These are phyloP conservation scores for Gisinianus flammeolus DNA, from an alignment of 2,888 invertebrate species.

Conservation along the genomic window DNA sequence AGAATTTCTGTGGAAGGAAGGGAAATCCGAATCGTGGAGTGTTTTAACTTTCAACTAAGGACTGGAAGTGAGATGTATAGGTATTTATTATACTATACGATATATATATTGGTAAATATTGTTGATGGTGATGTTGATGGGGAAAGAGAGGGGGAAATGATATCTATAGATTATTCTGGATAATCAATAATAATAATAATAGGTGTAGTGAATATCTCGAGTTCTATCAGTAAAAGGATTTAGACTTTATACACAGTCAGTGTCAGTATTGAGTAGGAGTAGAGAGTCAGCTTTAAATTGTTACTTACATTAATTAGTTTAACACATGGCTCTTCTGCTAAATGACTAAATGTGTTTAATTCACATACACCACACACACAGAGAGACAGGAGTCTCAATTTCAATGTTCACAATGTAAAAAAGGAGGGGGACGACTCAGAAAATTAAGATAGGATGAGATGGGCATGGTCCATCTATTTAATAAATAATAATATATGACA, in stretches of 20 bases:
- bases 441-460: too few relatives aligned
- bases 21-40: too few relatives aligned
- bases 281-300: not conserved
- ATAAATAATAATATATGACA: not conserved
- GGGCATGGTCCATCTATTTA: not conserved
- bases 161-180: too few relatives aligned
- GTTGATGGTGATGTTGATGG: not conserved
- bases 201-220: too few relatives aligned
- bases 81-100: not conserved
- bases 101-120: not conserved
- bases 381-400: not conserved
- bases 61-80: not conserved
- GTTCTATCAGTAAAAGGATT: not conserved
- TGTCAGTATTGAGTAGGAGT: too few relatives aligned
- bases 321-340: conserved; percentile 20
- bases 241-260: too few relatives aligned
- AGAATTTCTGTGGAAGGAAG: too few relatives aligned
- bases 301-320: conserved; percentile 21
- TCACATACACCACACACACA: too few relatives aligned
- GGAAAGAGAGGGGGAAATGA: not conserved
- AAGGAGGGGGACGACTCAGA: not conserved
- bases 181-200: too few relatives aligned
- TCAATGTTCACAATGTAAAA: not conserved
- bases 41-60: too few relatives aligned
- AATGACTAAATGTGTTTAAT: not conserved